Conservation (phyloP, 1,140 invertebrate genomes). For the Stratiolaelaps scimitus region DNA sequence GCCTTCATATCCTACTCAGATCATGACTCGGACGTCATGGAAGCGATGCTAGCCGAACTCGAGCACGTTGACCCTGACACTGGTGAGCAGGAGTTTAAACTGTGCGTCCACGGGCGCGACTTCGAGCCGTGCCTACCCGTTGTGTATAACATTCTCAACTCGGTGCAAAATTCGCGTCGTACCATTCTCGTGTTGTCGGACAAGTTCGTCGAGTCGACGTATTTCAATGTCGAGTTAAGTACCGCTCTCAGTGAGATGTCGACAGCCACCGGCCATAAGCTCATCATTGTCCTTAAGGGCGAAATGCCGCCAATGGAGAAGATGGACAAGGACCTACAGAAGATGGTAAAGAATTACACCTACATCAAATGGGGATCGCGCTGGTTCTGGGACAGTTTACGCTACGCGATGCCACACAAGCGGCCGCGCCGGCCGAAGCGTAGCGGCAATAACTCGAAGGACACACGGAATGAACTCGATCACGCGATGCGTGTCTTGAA, state of each 20-base stretch:
- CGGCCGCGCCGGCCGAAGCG: too few relatives aligned
- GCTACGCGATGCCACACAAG: constrained; percentile 39
- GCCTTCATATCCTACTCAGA: constrained; percentile 74
- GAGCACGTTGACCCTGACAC: constrained; percentile 40
- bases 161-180: constrained; percentile 67
- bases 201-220: constrained; percentile 81
- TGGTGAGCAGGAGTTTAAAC: constrained; percentile 45
- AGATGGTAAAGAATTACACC: constrained; percentile 40
- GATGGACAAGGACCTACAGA: constrained; percentile 39
- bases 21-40: constrained; percentile 54
- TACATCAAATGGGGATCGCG: constrained; percentile 43
- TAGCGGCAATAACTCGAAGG: background rate
- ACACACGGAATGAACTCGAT: background rate
- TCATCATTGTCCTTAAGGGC: constrained; percentile 71
- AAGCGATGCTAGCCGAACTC: constrained; percentile 52
- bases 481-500: constrained; percentile 5
- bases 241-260: constrained; percentile 51
- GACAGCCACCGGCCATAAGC: constrained; percentile 37
- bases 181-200: constrained; percentile 80
- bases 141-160: constrained; percentile 73
- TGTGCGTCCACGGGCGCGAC: constrained; percentile 79
- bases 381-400: constrained; percentile 41
- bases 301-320: constrained; percentile 43
- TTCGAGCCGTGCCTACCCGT: constrained; percentile 65
- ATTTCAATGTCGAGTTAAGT: constrained; percentile 73